Evolutionary conservation across 2,888 invertebrate species (phyloP), one percentile per base, ranked within the genome.

Genomic region (Byasa hedistus): DNA sequence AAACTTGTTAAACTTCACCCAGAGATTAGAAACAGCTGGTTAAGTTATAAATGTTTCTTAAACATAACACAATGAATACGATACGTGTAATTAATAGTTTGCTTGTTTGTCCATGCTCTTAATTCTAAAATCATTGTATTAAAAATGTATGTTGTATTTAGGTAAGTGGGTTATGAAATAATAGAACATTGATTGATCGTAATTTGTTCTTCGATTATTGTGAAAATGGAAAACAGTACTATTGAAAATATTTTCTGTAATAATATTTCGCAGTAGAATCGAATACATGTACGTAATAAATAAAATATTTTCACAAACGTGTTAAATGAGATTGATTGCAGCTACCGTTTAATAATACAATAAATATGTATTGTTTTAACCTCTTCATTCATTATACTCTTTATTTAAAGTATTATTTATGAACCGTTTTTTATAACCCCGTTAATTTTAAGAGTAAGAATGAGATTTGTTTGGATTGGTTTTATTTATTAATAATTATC

Each of bases 361-460:
- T 44, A 23, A 59, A 59, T 39, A 48, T 59, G 44, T 59, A 59
- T 59, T 59, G 22, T 44, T 57, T 57, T 36, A 19, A 32, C 57
- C 36, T 57, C 32, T 4, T 15, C 36, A 32, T 32, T 57, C n/a
- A 12, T 27, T 19, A 39, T 39, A 27, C 5, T 27, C 5, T 27
- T 27, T 3, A 27, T 27, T 27, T 3, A 27, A 39, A 39, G 10
- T 10, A 39, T 39, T 39, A 2, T 39, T 39, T 15, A 3, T 15
- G 2, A 39, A 39, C 39, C 39, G 15, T 39, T 39, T 15, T 39
- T 39, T 39, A 39, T 39, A 39, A 15, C 15, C 39, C 3, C 12
- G 39, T 39, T 39, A 12, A 39, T 39, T 39, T 39, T 39, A 17
- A n/a, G n/a, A n/a, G n/a, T n/a, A n/a, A n/a, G n/a, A 39, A 39